These are phyloP conservation scores for Acronicta leporina DNA, from an alignment of 2,888 invertebrate genomes.

Conservation along the genomic window DNA sequence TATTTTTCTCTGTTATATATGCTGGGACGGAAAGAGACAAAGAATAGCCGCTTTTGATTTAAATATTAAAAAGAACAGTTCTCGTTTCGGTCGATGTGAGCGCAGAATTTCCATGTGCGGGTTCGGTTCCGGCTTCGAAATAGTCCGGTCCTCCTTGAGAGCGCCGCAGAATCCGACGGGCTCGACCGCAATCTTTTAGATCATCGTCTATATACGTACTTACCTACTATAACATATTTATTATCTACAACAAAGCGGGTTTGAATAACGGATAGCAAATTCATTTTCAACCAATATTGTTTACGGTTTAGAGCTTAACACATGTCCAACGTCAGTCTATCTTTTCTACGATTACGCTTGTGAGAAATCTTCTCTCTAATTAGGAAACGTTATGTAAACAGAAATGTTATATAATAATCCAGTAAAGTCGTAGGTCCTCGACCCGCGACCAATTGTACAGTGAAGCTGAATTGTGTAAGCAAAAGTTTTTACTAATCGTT, in stretches of 20 bases:
- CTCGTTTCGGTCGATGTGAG: conserved; percentile 61
- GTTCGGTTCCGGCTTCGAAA: conserved; percentile 84
- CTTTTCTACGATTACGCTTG: conserved; percentile 37
- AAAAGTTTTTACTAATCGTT: conserved; percentile 47
- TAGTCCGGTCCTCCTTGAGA: conserved; percentile 86
- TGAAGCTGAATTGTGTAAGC: conserved; percentile 54
- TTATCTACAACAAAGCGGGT: conserved; percentile 52
- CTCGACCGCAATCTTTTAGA: conserved; percentile 79
- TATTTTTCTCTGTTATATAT: conserved; percentile 28
- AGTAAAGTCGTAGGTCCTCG: conserved; percentile 46
- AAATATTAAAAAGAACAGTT: conserved; percentile 61
- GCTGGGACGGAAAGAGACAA: conserved; percentile 32
- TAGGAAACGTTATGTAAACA: conserved; percentile 56
- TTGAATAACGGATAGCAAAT: conserved; percentile 52
- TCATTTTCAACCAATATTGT: conserved; percentile 48
- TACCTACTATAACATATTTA: conserved; percentile 55
- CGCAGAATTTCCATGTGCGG: conserved; percentile 73
- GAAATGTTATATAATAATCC: conserved; percentile 50
- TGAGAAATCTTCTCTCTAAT: conserved; percentile 55
- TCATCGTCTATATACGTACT: conserved; percentile 68
- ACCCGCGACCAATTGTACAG: conserved; percentile 50
- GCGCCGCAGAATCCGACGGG: conserved; percentile 72
- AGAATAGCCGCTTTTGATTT: conserved; percentile 48
- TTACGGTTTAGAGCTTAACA: conserved; percentile 37
- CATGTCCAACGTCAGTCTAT: conserved; percentile 14